A percentile compares a stretch with the other conserved stretches of the same genome.
Conservation (phyloP, 2,888 invertebrate genomes). For the Unio pictorum region DNA sequence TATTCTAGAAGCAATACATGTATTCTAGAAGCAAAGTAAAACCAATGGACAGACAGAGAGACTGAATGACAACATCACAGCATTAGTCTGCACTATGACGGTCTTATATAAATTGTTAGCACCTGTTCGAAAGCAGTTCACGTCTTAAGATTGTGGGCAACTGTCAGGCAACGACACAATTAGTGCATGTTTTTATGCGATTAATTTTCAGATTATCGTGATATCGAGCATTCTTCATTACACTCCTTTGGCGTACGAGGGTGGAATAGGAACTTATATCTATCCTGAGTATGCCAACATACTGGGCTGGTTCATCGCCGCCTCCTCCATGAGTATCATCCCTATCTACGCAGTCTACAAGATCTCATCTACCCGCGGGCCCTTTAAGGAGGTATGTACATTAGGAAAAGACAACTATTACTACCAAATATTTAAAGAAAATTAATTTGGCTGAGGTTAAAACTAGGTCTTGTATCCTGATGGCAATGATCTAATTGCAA, state of each 20-base stretch:
- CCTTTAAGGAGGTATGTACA: conserved; percentile 80
- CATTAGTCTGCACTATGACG: no score
- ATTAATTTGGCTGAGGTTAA: neutral
- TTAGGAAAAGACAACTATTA: neutral
- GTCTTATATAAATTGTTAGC: no score
- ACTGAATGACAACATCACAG: no score
- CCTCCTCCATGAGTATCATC: conserved; percentile 73
- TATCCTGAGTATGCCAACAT: conserved; percentile 74
- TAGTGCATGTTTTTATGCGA: no score
- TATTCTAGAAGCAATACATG: no score
- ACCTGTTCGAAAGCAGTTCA: no score
- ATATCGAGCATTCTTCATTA: conserved; percentile 65
- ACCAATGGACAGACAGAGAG: no score
- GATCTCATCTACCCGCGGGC: conserved; percentile 85
- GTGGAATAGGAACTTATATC: conserved; percentile 81
- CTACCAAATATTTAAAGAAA: no score
- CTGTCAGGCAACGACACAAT: no score
- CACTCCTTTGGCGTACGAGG: conserved; percentile 78
- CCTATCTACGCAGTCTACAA: conserved; percentile 79
- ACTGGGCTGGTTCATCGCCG: conserved; percentile 73
- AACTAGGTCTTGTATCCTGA: neutral
- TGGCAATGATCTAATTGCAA: neutral
- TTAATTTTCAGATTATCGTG: conserved; percentile 62
- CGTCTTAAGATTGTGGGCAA: no score
- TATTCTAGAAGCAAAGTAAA: no score